Conservation (phyloP, 2,797 vertebrate genomes). For the Periophthalmus magnuspinnatus region DNA sequence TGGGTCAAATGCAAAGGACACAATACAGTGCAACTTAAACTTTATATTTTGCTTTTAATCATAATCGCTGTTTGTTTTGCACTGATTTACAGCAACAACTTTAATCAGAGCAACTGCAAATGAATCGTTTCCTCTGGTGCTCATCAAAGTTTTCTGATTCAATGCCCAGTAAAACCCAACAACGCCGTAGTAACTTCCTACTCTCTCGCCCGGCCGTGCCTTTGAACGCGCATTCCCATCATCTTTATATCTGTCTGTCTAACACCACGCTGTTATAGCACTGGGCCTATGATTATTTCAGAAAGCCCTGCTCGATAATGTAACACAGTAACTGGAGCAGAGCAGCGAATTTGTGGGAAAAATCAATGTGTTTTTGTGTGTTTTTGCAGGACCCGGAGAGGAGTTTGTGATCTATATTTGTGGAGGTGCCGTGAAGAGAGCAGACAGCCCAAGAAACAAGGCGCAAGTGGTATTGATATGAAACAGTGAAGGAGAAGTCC, state of each 20-base stretch:
- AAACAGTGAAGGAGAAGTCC: background rate
- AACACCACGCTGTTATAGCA: slow-evolving; percentile 11
- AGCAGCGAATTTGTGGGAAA: slow-evolving; percentile 6
- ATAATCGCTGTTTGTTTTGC: too few relatives aligned
- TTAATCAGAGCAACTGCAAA: too few relatives aligned
- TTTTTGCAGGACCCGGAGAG: background rate
- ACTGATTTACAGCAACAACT: too few relatives aligned
- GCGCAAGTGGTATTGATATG: slow-evolving; percentile 1
- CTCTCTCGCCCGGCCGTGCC: too few relatives aligned
- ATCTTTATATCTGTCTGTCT: slow-evolving; percentile 16
- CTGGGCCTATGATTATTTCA: background rate
- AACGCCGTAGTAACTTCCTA: slow-evolving; percentile 25
- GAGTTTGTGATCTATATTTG: slow-evolving; percentile 3
- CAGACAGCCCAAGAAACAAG: background rate
- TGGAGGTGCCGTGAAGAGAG: slow-evolving; percentile 6
- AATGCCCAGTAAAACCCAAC: background rate
- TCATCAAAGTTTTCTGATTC: background rate
- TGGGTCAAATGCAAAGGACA: too few relatives aligned
- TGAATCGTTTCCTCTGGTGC: too few relatives aligned
- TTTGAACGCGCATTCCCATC: slow-evolving; percentile 37
- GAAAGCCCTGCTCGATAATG: background rate
- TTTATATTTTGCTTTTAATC: too few relatives aligned
- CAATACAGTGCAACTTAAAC: too few relatives aligned
- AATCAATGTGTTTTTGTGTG: slow-evolving; percentile 8
- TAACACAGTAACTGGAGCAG: slow-evolving; percentile 3